Conservation (phyloP, 2,888 invertebrate species). For the Euzophera pinguis region DNA sequence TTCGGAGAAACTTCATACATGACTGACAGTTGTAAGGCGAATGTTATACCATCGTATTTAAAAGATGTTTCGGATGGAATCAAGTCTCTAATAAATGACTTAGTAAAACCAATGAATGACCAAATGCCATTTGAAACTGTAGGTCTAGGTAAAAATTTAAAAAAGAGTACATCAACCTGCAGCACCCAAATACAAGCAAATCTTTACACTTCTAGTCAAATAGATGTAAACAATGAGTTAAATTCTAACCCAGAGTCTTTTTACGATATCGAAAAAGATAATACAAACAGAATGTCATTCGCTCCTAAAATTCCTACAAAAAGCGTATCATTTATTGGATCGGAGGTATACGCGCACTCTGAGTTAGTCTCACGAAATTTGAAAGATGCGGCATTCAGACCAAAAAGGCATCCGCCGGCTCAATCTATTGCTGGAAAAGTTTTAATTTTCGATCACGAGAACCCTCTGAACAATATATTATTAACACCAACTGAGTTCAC, state of each 20-base stretch:
- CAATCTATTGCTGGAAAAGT: conserved; percentile 22
- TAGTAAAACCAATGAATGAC: conserved; percentile 59
- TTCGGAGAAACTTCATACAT: conserved; percentile 48
- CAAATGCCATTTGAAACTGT: conserved; percentile 19
- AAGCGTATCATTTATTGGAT: conserved; percentile 7
- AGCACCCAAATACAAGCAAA: conserved; percentile 60
- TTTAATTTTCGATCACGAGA: conserved; percentile 53
- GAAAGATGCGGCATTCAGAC: conserved; percentile 13
- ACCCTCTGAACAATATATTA: conserved; percentile 62
- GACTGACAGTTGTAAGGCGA: conserved; percentile 37
- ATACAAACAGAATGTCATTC: conserved; percentile 9
- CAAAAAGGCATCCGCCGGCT: conserved; percentile 1
- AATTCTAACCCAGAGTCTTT: conserved; percentile 31
- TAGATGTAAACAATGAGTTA: conserved; percentile 42
- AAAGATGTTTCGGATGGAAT: conserved; percentile 52
- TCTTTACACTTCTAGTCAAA: conserved; percentile 55
- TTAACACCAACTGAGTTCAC: conserved; percentile 31
- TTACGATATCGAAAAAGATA: conserved; percentile 22
- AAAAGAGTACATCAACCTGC: conserved; percentile 33
- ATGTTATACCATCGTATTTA: conserved; percentile 54
- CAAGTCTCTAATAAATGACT: conserved; percentile 60
- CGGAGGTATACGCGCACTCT: conserved; percentile 13
- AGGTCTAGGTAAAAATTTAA: conserved; percentile 17
- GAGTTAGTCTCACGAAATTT: background rate
- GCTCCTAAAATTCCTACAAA: conserved; percentile 14